Evolutionary conservation across 1,140 invertebrate species (phyloP).

Genomic region (Aphis gossypii): DNA sequence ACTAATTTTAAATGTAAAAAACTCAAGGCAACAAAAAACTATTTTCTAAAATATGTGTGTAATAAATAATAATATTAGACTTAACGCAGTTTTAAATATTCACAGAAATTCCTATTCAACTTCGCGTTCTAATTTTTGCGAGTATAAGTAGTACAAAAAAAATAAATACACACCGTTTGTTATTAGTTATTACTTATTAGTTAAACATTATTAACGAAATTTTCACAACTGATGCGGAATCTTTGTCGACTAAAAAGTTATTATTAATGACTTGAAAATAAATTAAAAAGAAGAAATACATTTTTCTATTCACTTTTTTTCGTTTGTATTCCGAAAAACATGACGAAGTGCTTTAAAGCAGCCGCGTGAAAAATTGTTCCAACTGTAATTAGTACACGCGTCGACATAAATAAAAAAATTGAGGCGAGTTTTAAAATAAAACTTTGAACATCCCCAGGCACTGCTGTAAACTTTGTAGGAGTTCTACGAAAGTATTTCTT

Average conservation of each 20-base stretch:
- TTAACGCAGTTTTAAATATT: no score
- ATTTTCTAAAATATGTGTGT: no score
- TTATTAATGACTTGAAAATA: neutral
- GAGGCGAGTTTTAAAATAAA: neutral
- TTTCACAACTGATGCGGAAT: neutral
- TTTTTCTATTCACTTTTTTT: neutral
- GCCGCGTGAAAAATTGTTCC: constrained; percentile 2
- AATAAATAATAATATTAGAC: no score
- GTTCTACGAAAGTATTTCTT: neutral
- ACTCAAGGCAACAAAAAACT: no score
- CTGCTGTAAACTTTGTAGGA: neutral
- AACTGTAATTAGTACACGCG: neutral
- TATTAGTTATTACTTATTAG: neutral
- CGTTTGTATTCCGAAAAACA: neutral
- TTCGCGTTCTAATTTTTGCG: neutral
- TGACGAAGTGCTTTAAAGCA: constrained; percentile 1
- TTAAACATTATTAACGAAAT: neutral
- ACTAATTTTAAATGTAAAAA: no score
- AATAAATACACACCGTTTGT: neutral
- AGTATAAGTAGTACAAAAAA: neutral
- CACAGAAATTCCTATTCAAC: no score
- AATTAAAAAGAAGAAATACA: constrained; percentile 16
- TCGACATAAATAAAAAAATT: neutral
- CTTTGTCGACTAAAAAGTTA: neutral
- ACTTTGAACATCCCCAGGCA: neutral